These are phyloP conservation scores for Amaurobius ferox DNA, from an alignment of 2,888 invertebrate genomes.

Conservation along the genomic window DNA sequence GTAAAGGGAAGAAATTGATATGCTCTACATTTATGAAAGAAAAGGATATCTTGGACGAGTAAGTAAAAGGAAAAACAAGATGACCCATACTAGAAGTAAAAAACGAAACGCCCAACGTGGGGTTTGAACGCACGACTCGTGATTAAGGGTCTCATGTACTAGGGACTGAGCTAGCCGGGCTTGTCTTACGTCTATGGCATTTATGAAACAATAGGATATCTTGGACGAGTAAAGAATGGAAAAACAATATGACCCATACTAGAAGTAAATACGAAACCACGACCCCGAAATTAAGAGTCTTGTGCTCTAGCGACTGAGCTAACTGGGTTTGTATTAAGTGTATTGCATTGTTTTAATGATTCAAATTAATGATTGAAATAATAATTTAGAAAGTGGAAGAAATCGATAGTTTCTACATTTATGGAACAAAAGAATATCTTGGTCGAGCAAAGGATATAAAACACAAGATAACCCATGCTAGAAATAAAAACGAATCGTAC, in stretches of 20 bases:
- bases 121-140: conserved; percentile 5
- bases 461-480: no score
- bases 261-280: conserved; percentile 8
- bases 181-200: no score
- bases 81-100: no score
- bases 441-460: no score
- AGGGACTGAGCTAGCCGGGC: background rate
- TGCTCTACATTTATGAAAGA: no score
- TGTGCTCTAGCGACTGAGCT: conserved; percentile 7
- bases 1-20: no score
- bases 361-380: no score
- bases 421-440: background rate
- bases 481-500: background rate
- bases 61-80: no score
- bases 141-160: background rate
- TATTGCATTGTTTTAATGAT: no score
- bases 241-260: background rate
- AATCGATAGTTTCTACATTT: no score
- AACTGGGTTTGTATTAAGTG: background rate
- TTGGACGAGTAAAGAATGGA: background rate
- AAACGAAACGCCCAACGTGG: conserved; percentile 13
- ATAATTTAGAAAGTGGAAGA: no score
- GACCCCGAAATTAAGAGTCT: conserved; percentile 29
- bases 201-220: background rate
- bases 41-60: no score